These are phyloP conservation scores for Temnothorax unifasciatus DNA, from an alignment of 2,888 invertebrate species.

Conservation along the genomic window DNA sequence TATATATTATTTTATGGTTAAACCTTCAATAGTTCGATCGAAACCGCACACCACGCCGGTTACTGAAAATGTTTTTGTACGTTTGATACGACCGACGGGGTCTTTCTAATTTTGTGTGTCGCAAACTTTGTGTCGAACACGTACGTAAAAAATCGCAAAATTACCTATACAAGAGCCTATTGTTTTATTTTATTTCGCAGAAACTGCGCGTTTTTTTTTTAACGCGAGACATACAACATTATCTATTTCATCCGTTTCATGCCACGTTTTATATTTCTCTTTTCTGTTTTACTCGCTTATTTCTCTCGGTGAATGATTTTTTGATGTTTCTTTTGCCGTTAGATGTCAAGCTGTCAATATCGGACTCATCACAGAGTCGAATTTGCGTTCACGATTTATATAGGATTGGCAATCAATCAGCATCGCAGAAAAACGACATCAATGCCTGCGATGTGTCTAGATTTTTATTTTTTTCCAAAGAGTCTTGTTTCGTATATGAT, in stretches of 20 bases:
- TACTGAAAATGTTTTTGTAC: not conserved
- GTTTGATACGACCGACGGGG: not conserved
- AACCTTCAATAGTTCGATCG: not conserved
- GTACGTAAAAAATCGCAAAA: not conserved
- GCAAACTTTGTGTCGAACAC: not conserved
- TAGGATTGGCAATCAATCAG: conserved; percentile 45
- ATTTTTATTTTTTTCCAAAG: conserved; percentile 23
- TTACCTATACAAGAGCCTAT: not conserved
- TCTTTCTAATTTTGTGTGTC: not conserved
- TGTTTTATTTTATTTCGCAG: not conserved
- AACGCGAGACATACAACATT: not conserved
- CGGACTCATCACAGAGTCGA: conserved; percentile 29
- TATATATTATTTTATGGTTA: conserved; percentile 28
- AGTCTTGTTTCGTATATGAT: not conserved
- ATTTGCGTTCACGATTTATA: conserved; percentile 39
- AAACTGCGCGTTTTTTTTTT: not conserved
- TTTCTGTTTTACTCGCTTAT: conserved; percentile 9
- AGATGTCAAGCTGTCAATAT: conserved; percentile 40
- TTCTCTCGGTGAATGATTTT: conserved; percentile 7
- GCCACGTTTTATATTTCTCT: not conserved
- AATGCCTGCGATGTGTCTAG: conserved; percentile 7
- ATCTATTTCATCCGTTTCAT: conserved; percentile 22
- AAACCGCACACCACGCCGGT: not conserved
- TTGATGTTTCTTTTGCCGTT: conserved; percentile 13
- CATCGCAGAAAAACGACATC: conserved; percentile 29